phyloP scores from a whole-genome alignment of 2,797 vertebrate genomes.

The Psittacula echo region DNA sequence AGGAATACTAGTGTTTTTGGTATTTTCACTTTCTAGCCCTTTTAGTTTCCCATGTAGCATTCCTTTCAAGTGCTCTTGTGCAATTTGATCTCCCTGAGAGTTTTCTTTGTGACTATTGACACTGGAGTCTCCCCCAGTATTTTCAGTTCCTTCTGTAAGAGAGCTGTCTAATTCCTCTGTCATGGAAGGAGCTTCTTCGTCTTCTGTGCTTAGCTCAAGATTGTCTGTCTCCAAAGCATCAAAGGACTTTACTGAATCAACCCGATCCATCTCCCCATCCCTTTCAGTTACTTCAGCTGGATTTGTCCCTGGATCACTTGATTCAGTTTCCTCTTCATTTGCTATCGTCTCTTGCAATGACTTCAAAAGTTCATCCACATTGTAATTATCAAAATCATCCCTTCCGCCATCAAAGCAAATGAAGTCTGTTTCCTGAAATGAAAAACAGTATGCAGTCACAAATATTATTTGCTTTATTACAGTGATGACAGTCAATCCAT shows the following conservation, averaged over 20 bases:
- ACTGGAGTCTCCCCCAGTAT: background rate
- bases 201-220: background rate
- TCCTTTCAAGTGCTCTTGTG: conserved; percentile 68
- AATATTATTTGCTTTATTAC: background rate
- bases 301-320: background rate
- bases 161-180: background rate
- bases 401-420: conserved; percentile 92
- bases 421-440: conserved; percentile 94
- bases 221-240: background rate
- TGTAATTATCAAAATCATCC: conserved; percentile 90
- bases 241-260: background rate
- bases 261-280: conserved; percentile 1
- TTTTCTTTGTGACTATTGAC: background rate
- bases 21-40: conserved; percentile 76
- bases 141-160: conserved; percentile 32
- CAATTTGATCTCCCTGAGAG: conserved; percentile 65
- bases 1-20: conserved; percentile 75
- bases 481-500: background rate
- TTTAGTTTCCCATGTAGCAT: conserved; percentile 70
- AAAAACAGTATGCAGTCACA: conserved; percentile 1
- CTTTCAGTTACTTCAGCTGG: background rate
- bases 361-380: conserved; percentile 85
- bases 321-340: conserved; percentile 6
- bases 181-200: background rate
- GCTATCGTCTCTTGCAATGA: conserved; percentile 36